Conservation (phyloP, 2,113 vertebrate species). For the Apeltes quadracus region DNA sequence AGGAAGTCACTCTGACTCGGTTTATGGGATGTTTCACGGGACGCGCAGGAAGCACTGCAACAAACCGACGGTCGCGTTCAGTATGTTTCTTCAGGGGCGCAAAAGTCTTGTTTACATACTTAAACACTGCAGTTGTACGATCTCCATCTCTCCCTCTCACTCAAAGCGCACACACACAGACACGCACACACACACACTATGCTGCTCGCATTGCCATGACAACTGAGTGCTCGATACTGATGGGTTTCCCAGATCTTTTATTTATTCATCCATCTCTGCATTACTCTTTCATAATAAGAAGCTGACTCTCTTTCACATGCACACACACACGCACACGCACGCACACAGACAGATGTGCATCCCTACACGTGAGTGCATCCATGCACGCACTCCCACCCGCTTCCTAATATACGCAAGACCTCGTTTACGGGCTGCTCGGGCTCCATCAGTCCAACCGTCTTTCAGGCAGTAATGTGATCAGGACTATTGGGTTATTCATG, state of each 20-base stretch:
- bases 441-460: conserved; percentile 37
- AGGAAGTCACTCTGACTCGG: too few species aligned
- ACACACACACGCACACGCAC: conserved; percentile 31
- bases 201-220: conserved; percentile 75
- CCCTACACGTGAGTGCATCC: conserved; percentile 20
- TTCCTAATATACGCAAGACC: not conserved
- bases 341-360: conserved; percentile 27
- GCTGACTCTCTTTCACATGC: conserved; percentile 33
- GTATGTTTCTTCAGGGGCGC: not conserved
- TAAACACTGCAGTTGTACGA: conserved; percentile 53
- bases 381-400: conserved; percentile 1
- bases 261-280: conserved; percentile 72
- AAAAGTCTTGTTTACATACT: conserved; percentile 7
- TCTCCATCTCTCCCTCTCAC: conserved; percentile 32
- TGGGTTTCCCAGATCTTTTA: conserved; percentile 74
- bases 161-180: not conserved
- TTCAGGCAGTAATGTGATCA: conserved; percentile 61
- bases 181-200: conserved; percentile 27
- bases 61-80: not conserved
- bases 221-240: conserved; percentile 68
- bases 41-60: not conserved
- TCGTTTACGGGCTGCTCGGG: conserved; percentile 22
- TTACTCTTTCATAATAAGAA: conserved; percentile 60
- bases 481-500: conserved; percentile 60
- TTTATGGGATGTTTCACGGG: too few species aligned